Evolutionary conservation across 1,140 invertebrate species (phyloP).

Genomic region (Sweltsa coloradensis): DNA sequence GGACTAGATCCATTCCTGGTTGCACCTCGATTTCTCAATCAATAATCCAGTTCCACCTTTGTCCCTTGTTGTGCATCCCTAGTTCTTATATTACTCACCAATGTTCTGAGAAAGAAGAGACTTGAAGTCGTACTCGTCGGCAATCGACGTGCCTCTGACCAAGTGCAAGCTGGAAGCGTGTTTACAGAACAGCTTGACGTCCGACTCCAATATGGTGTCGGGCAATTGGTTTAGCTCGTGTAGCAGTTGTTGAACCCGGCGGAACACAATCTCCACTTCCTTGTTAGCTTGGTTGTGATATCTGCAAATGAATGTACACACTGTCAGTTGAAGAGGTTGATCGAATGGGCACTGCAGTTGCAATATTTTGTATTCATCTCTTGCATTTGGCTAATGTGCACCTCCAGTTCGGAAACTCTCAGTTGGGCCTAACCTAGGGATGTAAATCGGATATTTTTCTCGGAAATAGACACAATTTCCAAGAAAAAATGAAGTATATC

Average conservation of each 20-base stretch:
- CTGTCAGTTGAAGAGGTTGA: background rate
- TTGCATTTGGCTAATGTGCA: conserved; percentile 1
- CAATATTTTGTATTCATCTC: no score
- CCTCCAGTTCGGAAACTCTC: no score
- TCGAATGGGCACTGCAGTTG: no score
- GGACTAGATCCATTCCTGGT: no score
- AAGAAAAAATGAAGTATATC: no score
- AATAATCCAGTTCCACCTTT: no score
- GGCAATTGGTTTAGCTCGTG: conserved; percentile 58
- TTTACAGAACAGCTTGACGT: conserved; percentile 74
- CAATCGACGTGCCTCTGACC: conserved; percentile 57
- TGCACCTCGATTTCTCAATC: no score
- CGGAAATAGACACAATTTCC: no score
- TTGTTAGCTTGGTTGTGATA: conserved; percentile 72
- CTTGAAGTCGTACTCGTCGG: conserved; percentile 33
- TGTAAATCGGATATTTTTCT: no score
- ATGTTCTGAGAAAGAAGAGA: conserved; percentile 30
- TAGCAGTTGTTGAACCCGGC: conserved; percentile 66
- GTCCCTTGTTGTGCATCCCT: no score
- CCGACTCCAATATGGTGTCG: conserved; percentile 59
- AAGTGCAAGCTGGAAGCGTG: conserved; percentile 70
- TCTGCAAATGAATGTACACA: conserved; percentile 23
- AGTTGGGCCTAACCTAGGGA: no score
- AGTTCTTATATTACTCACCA: no score
- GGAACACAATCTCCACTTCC: conserved; percentile 70